Evolutionary conservation across 2,888 invertebrate genomes (phyloP), one percentile per base, ranked within the genome.

Genomic region (Napeogenes sylphis): DNA sequence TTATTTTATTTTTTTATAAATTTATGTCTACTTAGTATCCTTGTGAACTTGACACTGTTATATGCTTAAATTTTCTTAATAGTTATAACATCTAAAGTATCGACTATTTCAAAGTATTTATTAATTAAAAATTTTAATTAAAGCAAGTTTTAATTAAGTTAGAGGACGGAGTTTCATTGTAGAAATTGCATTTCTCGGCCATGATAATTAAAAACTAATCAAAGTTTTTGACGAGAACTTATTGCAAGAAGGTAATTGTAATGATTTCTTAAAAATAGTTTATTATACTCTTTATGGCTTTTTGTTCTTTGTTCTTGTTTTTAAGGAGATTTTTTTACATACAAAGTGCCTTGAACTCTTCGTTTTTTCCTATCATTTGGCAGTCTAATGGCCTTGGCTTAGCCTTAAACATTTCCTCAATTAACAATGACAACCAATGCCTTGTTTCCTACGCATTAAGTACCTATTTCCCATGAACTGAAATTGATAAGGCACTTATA

Each of bases 351-450:
- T 79, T 85, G 83, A 87, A 76, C 80, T 70, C 72, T 71, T 77
- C 83, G 83, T 87, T 87, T 86, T 21, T 84, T 69, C 60, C 78
- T 75, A 79, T 80, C 78, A 82, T 86, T 84, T 82, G 75, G 75
- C 75, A 72, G 75, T 76, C 75, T 77, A 72, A 74, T 79, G 79
- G 82, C 87, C 86, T 87, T 85, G 81, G 78, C 75, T 74, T 70
- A 75, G 75, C 71, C 77, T 82, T 71, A 73, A 77, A 69, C 80
- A 81, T 83, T 87, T 87, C 87, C 87, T 83, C 83, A 85, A 85
- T 87, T 85, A 85, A 77, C 73, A 65, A 78, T 78, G 75, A 45
- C 56, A 62, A 59, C 32, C 53, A 47, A 60, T 59, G 42, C 65
- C 53, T 62, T 69, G 47, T 62, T 66, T 33, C 60, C 33, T 59